Evolutionary conservation across 2,113 vertebrate species (phyloP).

Genomic region (Indri indri): DNA sequence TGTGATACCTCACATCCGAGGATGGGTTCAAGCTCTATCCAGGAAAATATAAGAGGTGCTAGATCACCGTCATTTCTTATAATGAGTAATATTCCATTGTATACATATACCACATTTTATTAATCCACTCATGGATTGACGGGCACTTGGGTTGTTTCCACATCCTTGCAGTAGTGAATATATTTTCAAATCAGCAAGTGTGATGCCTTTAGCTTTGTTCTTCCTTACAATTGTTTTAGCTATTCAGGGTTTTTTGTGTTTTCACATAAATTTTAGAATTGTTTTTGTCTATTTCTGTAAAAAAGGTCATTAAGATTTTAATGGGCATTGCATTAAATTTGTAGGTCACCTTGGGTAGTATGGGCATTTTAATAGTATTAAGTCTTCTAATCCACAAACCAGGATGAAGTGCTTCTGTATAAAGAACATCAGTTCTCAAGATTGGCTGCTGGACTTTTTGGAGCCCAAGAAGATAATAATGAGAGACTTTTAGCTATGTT

Average conservation of each 20-base stretch:
- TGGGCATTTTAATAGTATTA: background rate
- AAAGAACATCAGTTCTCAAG: background rate
- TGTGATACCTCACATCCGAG: too few species aligned
- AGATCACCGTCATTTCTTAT: too few species aligned
- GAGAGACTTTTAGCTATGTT: background rate
- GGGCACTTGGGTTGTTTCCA: too few species aligned
- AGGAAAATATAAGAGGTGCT: too few species aligned
- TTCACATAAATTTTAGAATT: background rate
- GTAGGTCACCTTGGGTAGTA: background rate
- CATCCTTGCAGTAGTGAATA: background rate
- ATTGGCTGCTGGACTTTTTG: background rate
- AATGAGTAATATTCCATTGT: too few species aligned
- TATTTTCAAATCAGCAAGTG: background rate
- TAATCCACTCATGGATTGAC: too few species aligned
- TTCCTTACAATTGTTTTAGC: background rate
- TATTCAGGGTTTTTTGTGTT: background rate
- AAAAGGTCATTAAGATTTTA: background rate
- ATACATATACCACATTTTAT: too few species aligned
- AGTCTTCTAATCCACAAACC: background rate
- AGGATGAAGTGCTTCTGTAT: background rate
- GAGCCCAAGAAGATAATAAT: background rate
- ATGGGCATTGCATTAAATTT: background rate
- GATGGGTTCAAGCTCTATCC: too few species aligned
- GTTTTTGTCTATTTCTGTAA: background rate
- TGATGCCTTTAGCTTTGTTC: background rate